A percentile compares a stretch with the other conserved stretches of the same genome.
Evolutionary conservation across 2,113 vertebrate species (phyloP).

Genomic region (Oplegnathus fasciatus): DNA sequence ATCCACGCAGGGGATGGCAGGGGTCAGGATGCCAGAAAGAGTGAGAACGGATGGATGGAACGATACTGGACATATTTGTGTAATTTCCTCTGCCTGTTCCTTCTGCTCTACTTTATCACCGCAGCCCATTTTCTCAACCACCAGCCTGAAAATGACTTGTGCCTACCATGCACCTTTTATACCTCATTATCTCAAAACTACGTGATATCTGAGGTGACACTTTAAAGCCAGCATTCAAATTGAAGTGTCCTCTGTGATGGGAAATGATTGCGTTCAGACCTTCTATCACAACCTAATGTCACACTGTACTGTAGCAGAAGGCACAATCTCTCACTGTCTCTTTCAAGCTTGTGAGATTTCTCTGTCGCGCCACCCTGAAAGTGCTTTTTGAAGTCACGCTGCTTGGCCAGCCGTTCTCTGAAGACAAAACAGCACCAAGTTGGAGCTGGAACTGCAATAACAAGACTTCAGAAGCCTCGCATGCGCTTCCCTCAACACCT

Average conservation of each 20-base stretch:
- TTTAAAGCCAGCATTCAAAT: slow-evolving; percentile 40
- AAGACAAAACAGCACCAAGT: slow-evolving; percentile 2
- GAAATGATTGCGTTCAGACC: slow-evolving; percentile 15
- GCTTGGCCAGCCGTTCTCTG: not conserved
- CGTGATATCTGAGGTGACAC: slow-evolving; percentile 29
- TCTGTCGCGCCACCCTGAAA: not conserved
- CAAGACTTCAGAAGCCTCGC: slow-evolving; percentile 13
- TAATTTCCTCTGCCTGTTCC: slow-evolving; percentile 55
- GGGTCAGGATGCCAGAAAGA: slow-evolving; percentile 59
- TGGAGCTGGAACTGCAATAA: slow-evolving; percentile 19
- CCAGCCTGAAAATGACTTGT: slow-evolving; percentile 38
- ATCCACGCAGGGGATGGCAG: slow-evolving; percentile 37
- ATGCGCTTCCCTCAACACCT: slow-evolving; percentile 37
- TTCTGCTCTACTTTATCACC: slow-evolving; percentile 42
- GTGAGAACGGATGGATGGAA: slow-evolving; percentile 22
- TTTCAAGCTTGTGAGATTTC: slow-evolving; percentile 29
- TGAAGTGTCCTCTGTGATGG: slow-evolving; percentile 20
- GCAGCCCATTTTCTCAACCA: slow-evolving; percentile 35
- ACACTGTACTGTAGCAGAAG: slow-evolving; percentile 19
- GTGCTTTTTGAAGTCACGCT: slow-evolving; percentile 10
- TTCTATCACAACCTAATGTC: slow-evolving; percentile 7
- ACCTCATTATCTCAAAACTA: slow-evolving; percentile 45
- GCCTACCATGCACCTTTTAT: slow-evolving; percentile 34
- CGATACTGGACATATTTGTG: slow-evolving; percentile 55
- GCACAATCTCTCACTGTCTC: not conserved